Conservation (phyloP, 2,113 vertebrate species). For the Sigmodon hispidus region DNA sequence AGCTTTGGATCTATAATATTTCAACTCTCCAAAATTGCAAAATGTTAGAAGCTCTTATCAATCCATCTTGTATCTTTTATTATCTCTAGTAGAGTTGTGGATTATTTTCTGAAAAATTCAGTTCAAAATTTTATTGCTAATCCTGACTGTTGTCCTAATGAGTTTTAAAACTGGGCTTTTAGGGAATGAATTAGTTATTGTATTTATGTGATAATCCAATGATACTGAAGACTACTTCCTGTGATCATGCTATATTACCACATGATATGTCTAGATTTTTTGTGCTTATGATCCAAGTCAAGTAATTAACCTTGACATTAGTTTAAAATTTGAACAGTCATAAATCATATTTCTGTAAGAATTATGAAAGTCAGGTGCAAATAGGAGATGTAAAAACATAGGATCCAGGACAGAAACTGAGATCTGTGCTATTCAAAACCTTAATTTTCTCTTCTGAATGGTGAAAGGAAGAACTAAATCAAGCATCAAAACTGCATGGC, state of each 20-base stretch:
- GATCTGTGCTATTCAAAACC: background rate
- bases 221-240: constrained; percentile 63
- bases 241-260: constrained; percentile 51
- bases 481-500: background rate
- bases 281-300: constrained; percentile 37
- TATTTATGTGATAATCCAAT: constrained; percentile 52
- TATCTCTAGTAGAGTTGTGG: background rate
- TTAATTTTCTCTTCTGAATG: constrained; percentile 46
- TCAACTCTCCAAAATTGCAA: background rate
- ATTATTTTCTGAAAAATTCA: background rate
- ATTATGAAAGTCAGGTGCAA: constrained; percentile 3
- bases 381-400: background rate
- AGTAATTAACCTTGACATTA: constrained; percentile 72
- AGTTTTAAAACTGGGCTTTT: constrained; percentile 23
- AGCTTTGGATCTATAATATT: background rate
- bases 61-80: background rate
- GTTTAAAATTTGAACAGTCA: constrained; percentile 60
- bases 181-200: background rate
- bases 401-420: background rate
- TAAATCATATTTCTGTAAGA: constrained; percentile 57
- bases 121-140: background rate
- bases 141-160: background rate
- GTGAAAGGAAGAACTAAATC: background rate
- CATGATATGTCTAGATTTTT: constrained; percentile 61
- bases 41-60: background rate